Evolutionary conservation across 2,888 invertebrate genomes (phyloP), one percentile per base, ranked within the genome.

Genomic region (Apodemia zela): DNA sequence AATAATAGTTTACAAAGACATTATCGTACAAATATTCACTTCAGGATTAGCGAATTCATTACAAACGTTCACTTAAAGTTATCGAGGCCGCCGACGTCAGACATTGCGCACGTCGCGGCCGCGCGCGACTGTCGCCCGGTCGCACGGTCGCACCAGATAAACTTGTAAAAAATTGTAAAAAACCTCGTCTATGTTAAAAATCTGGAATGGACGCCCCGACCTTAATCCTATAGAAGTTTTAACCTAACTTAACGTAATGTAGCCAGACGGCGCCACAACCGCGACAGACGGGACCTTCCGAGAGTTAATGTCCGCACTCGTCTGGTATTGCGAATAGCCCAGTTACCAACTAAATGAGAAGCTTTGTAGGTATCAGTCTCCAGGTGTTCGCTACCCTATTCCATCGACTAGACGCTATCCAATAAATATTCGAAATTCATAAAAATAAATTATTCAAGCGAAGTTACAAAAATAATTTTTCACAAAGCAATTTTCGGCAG

Each of bases 1-100:
- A 89, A 88, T 88, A 91, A 89, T 91, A 92, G 90, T 90, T 89
- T 90, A 90, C 89, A 90, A 83, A 88, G 86, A 89, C 83, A 81
- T 87, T 87, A 89, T 89, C 87, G 87, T 89, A 89, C 88, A 89
- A 87, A 86, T 81, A 82, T 84, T 84, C 79, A 73, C 75, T 78
- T 72, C 75, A 77, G 82, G 81, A 82, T 80, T 80, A 78, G 81
- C 80, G 76, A 75, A 72, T 25, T 25, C 13, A 25, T 54, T 54
- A 54, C 54, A 54, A 54, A 25, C 8, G n/a, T 54, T 25, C 54
- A 54, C 21, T 54, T 54, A 54, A 11, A 21, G 5, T 54, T 51
- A 51, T 3, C 51, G 49, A 51, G 51, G 18, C 51, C 51, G 51
- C n/a, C 51, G 51, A 51, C 25, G 18, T 21, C n/a, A 21, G 45